Percentiles rank a stretch among this genome's conserved stretches.
Evolutionary conservation across 2,888 invertebrate species (phyloP).

Genomic region (Lapara coniferarum): DNA sequence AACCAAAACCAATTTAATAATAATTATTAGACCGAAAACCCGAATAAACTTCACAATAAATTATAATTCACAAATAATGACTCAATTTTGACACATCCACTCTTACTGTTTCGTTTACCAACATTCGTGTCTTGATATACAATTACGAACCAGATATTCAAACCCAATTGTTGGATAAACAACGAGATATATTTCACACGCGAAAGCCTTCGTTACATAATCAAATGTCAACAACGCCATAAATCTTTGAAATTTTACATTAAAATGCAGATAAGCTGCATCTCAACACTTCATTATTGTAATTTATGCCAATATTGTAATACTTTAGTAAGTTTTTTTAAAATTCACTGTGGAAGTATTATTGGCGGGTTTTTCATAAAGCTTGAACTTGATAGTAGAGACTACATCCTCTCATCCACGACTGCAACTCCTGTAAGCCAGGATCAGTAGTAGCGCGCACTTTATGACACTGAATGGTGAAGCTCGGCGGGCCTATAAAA

Average conservation of each 20-base stretch:
- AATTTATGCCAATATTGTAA: neutral
- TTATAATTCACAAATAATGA: neutral
- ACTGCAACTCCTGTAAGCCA: no score
- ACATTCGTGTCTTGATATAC: constrained; percentile 9
- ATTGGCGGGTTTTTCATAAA: no score
- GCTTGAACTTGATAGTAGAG: no score
- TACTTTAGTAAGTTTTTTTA: no score
- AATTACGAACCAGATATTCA: neutral
- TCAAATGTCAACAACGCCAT: constrained; percentile 2
- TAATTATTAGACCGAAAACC: no score
- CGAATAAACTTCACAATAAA: no score
- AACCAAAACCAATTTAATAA: no score
- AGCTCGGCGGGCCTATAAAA: no score
- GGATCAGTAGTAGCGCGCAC: no score
- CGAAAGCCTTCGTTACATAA: neutral
- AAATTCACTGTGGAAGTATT: no score
- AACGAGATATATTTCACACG: neutral
- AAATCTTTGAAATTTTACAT: constrained; percentile 16
- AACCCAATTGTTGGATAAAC: constrained; percentile 2
- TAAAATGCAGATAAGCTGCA: neutral
- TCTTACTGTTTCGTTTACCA: neutral
- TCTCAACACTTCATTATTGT: constrained; percentile 4
- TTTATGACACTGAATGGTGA: no score
- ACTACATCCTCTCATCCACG: no score
- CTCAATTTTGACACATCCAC: neutral